These are phyloP conservation scores for Epinephelus lanceolatus DNA, from an alignment of 2,113 vertebrate species.

Conservation along the genomic window DNA sequence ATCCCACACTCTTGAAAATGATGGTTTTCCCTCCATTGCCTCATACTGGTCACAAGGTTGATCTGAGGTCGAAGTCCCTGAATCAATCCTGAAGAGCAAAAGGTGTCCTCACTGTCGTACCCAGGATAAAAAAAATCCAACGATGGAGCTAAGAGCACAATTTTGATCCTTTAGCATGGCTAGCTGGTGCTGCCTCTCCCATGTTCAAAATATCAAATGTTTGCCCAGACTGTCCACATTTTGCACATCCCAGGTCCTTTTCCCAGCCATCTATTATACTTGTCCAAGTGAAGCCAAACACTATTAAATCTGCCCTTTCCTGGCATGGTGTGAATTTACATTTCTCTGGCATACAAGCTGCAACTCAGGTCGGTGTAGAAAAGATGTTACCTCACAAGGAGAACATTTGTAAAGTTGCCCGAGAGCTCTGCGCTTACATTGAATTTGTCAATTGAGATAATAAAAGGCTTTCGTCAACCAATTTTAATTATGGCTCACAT, in stretches of 20 bases:
- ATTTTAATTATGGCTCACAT: not conserved
- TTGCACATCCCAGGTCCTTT: no score
- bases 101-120: not conserved
- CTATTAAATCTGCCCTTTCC: no score
- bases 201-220: no score
- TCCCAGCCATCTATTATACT: no score
- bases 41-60: not conserved
- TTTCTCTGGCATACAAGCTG: not conserved
- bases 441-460: not conserved
- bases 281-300: not conserved
- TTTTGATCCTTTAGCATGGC: not conserved
- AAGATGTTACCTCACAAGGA: not conserved
- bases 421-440: not conserved
- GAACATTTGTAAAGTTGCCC: not conserved
- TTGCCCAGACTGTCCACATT: no score
- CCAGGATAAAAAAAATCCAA: not conserved
- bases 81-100: not conserved
- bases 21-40: not conserved
- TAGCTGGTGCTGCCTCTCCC: not conserved
- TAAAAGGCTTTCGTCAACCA: no score
- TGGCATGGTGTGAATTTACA: not conserved
- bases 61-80: not conserved
- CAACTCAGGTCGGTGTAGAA: not conserved
- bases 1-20: not conserved
- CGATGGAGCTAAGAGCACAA: not conserved